Conservation (phyloP, 2,113 vertebrate genomes). For the Lontra canadensis region DNA sequence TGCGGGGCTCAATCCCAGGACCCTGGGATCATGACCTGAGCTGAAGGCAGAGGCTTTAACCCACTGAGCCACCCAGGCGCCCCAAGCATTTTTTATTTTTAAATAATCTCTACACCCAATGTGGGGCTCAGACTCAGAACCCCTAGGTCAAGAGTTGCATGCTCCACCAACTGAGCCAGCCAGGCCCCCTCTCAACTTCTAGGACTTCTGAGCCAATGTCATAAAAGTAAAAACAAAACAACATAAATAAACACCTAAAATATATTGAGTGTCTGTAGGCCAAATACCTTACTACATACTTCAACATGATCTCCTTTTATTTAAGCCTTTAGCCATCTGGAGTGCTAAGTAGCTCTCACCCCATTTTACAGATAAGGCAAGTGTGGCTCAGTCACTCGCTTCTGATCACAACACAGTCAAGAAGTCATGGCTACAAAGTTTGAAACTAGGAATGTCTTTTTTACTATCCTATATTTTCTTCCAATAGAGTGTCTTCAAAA, state of each 20-base stretch:
- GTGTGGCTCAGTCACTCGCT: not conserved
- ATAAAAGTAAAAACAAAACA: conserved; percentile 7
- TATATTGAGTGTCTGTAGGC: not conserved
- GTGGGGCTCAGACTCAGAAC: too few relatives aligned
- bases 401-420: not conserved
- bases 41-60: too few relatives aligned
- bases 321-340: not conserved
- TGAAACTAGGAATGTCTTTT: not conserved
- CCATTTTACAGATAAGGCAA: not conserved
- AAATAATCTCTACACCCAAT: too few relatives aligned
- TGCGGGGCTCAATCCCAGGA: too few relatives aligned
- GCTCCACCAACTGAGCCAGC: not conserved
- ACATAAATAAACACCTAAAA: not conserved
- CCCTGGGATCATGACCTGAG: too few relatives aligned
- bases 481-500: not conserved
- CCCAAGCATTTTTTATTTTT: too few relatives aligned
- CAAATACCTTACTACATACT: not conserved
- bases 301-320: not conserved
- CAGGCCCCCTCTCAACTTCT: not conserved
- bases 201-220: not conserved
- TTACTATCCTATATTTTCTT: not conserved
- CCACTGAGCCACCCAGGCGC: too few relatives aligned
- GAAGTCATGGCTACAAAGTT: not conserved
- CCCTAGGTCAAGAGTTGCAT: too few relatives aligned
- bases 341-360: not conserved